Evolutionary conservation across 2,113 vertebrate genomes (phyloP).

Genomic region (Lota lota): DNA sequence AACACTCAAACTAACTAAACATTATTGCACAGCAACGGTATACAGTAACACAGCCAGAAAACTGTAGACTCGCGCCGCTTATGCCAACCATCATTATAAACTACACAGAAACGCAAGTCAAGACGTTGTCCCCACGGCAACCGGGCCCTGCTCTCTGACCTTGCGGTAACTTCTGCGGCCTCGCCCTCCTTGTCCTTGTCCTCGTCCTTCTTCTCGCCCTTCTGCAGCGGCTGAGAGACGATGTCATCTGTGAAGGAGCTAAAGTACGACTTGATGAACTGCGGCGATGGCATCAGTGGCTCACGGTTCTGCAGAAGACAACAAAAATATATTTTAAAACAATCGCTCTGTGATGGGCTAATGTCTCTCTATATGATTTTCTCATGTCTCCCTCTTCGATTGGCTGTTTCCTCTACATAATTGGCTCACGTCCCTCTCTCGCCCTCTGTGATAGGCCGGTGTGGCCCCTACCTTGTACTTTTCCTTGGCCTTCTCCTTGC

Average conservation of each 20-base stretch:
- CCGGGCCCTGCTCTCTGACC: conserved; percentile 54
- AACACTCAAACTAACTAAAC: too few relatives aligned
- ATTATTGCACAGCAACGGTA: too few relatives aligned
- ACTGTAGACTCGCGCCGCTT: too few relatives aligned
- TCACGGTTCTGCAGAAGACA: conserved; percentile 85
- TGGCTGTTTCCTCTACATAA: too few relatives aligned
- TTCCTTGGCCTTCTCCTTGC: conserved; percentile 98
- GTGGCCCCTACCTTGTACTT: conserved; percentile 88
- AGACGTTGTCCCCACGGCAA: too few relatives aligned
- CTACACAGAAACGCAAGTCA: too few relatives aligned
- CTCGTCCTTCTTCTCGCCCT: conserved; percentile 97
- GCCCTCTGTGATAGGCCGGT: neutral
- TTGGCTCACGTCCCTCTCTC: neutral
- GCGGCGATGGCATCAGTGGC: conserved; percentile 97
- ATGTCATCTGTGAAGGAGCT: conserved; percentile 99
- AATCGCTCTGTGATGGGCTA: neutral
- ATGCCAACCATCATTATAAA: too few relatives aligned
- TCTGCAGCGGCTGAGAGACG: conserved; percentile 95
- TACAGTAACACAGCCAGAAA: too few relatives aligned
- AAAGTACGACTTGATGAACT: conserved; percentile 99
- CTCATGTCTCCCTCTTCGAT: neutral
- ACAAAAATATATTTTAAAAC: neutral
- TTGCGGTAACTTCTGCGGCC: conserved; percentile 87
- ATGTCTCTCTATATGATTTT: neutral
- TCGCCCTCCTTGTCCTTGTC: conserved; percentile 99